These are phyloP conservation scores for Embiotoca jacksoni DNA, from an alignment of 2,113 vertebrate genomes.

Conservation along the genomic window DNA sequence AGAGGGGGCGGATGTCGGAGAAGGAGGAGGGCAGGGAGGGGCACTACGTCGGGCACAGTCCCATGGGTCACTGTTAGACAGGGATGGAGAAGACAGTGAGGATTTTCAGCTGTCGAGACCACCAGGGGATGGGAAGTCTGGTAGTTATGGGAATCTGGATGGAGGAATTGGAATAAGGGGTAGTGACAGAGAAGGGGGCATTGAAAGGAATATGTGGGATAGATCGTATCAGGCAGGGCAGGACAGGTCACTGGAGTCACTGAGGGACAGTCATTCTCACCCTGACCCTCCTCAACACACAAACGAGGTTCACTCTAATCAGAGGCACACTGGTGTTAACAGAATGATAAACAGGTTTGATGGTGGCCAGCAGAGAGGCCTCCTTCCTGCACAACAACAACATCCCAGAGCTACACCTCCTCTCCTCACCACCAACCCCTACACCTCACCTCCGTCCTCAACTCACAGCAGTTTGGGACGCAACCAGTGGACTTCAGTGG, in stretches of 20 bases:
- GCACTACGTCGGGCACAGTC: slow-evolving; percentile 88
- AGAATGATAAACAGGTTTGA: slow-evolving; percentile 87
- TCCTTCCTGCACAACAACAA: slow-evolving; percentile 72
- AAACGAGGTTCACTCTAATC: slow-evolving; percentile 44
- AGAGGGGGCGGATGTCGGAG: slow-evolving; percentile 37
- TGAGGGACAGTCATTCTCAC: slow-evolving; percentile 24
- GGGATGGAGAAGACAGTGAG: slow-evolving; percentile 64
- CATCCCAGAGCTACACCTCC: slow-evolving; percentile 61
- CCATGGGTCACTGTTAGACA: slow-evolving; percentile 87
- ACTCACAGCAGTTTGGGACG: slow-evolving; percentile 75
- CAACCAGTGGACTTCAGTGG: slow-evolving; percentile 59
- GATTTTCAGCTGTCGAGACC: slow-evolving; percentile 77
- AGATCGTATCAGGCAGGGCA: slow-evolving; percentile 44
- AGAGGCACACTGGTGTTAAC: slow-evolving; percentile 82
- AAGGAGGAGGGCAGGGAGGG: slow-evolving; percentile 65
- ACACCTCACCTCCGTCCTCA: slow-evolving; percentile 66
- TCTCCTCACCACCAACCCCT: slow-evolving; percentile 52
- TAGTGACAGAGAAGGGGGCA: slow-evolving; percentile 34
- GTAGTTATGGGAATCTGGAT: slow-evolving; percentile 75
- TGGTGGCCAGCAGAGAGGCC: slow-evolving; percentile 75
- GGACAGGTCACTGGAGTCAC: slow-evolving; percentile 69
- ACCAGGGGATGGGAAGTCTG: slow-evolving; percentile 84
- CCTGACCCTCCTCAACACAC: slow-evolving; percentile 50
- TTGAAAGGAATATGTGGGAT: slow-evolving; percentile 51
- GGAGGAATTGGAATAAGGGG: slow-evolving; percentile 56